A percentile compares a stretch with the other conserved stretches of the same genome.
phyloP scores from a whole-genome alignment of 2,797 vertebrate genomes.

The Echiichthys vipera region DNA sequence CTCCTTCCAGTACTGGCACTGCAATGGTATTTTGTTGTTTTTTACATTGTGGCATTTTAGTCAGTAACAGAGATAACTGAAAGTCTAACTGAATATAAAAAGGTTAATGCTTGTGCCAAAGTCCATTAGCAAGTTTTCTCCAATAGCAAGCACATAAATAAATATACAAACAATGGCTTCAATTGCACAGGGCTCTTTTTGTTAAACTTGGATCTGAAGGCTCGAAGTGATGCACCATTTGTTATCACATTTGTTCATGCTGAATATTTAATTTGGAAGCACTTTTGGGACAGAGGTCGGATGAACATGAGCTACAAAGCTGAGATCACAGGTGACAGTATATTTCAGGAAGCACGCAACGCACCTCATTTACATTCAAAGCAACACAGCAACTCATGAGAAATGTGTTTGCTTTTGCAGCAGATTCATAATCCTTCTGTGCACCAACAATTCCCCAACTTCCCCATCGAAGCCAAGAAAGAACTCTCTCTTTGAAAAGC shows the following conservation, averaged over 20 bases:
- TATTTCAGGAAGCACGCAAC: conserved; percentile 36
- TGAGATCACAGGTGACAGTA: conserved; percentile 54
- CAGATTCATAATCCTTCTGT: conserved; percentile 63
- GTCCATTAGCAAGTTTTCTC: conserved; percentile 19
- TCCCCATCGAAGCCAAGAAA: conserved; percentile 53
- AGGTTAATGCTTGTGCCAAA: conserved; percentile 25
- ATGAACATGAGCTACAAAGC: conserved; percentile 34
- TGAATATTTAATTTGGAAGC: conserved; percentile 46
- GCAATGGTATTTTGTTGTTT: neutral
- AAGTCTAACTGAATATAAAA: conserved; percentile 43
- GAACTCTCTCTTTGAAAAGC: conserved; percentile 34
- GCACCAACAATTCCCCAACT: conserved; percentile 57
- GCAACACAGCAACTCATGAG: conserved; percentile 44
- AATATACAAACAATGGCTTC: neutral
- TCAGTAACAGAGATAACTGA: conserved; percentile 27
- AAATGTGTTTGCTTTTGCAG: conserved; percentile 61
- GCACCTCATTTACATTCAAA: conserved; percentile 57
- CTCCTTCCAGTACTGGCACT: conserved; percentile 1
- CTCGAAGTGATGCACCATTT: conserved; percentile 37
- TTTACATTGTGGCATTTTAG: conserved; percentile 17
- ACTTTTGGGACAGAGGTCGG: conserved; percentile 34
- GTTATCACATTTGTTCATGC: conserved; percentile 29
- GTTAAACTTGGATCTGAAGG: conserved; percentile 33
- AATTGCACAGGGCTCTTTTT: conserved; percentile 14
- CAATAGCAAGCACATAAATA: conserved; percentile 12